phyloP scores from a whole-genome alignment of 2,113 vertebrate species.

The Urocynchramus pylzowi region DNA sequence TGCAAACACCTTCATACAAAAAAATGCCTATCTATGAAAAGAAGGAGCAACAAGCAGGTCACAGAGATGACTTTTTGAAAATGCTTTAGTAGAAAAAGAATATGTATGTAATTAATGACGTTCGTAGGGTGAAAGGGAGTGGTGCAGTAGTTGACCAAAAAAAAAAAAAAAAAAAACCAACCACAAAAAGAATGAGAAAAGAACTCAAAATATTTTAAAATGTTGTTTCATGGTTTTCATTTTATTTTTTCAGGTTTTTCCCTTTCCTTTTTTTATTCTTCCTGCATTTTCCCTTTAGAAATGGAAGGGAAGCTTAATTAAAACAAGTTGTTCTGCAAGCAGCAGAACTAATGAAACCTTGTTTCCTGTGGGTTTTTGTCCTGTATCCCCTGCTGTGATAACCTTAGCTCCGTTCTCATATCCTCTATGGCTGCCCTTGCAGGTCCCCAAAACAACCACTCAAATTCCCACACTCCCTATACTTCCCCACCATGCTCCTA shows the following conservation, averaged over 20 bases:
- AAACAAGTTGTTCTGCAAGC: constrained; percentile 28
- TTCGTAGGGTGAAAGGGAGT: neutral
- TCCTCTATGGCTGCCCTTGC: neutral
- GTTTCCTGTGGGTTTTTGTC: constrained; percentile 44
- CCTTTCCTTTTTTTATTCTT: constrained; percentile 31
- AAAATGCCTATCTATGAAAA: neutral
- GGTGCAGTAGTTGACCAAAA: neutral
- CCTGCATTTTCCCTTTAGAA: constrained; percentile 17
- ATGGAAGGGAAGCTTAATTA: constrained; percentile 56
- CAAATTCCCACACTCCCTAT: neutral
- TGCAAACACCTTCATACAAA: neutral
- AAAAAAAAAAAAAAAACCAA: accelerated
- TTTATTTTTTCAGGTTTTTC: constrained; percentile 60
- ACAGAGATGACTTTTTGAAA: neutral
- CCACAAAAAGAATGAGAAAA: neutral
- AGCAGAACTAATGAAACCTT: constrained; percentile 28
- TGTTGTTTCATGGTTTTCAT: neutral
- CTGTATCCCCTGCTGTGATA: constrained; percentile 18
- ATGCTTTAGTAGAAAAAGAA: neutral
- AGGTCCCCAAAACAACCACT: neutral
- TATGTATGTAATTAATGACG: neutral
- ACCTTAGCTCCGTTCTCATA: neutral
- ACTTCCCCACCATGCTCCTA: neutral
- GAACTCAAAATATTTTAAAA: neutral
- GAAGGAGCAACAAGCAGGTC: neutral